Percentiles rank a stretch among this genome's conserved stretches.
These are phyloP conservation scores for Cristatella mucedo DNA, from an alignment of 2,888 invertebrate species.

Conservation along the genomic window DNA sequence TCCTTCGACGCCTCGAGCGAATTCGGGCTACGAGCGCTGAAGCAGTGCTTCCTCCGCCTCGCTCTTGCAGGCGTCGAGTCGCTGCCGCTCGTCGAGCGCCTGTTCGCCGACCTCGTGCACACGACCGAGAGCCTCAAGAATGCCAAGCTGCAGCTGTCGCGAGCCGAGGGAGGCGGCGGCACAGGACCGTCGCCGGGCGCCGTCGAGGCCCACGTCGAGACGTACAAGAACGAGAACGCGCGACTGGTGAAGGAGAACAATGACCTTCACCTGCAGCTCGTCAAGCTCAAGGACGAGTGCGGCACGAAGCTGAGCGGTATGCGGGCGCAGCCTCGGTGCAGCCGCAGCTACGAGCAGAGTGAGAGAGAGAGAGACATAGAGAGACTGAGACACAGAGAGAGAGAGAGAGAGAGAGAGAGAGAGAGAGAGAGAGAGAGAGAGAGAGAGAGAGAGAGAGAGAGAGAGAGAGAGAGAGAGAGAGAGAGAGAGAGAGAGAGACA, in stretches of 20 bases:
- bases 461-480: constrained; percentile 1
- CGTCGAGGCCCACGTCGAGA: constrained; percentile 6
- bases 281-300: constrained; percentile 29
- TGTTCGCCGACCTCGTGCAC: constrained; percentile 65
- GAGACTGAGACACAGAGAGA: background rate
- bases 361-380: background rate
- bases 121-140: constrained; percentile 73
- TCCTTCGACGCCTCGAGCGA: too few relatives aligned
- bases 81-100: constrained; percentile 59
- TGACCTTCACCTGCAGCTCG: constrained; percentile 33
- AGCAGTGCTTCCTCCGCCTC: too few relatives aligned
- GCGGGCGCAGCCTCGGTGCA: background rate
- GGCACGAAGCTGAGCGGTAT: too few relatives aligned
- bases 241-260: constrained; percentile 38
- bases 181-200: too few relatives aligned
- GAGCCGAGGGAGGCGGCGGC: constrained; percentile 1
- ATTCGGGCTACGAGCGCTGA: too few relatives aligned
- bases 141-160: constrained; percentile 49
- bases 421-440: constrained; percentile 1
- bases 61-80: constrained; percentile 49
- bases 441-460: constrained; percentile 1
- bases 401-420: constrained; percentile 1
- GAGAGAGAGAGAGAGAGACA: background rate
- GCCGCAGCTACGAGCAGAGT: background rate
- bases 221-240: constrained; percentile 31